phyloP scores from a whole-genome alignment of 30 jellyfish, hydroid and myxozoan genomes.

The Hydractinia symbiolongicarpus region DNA sequence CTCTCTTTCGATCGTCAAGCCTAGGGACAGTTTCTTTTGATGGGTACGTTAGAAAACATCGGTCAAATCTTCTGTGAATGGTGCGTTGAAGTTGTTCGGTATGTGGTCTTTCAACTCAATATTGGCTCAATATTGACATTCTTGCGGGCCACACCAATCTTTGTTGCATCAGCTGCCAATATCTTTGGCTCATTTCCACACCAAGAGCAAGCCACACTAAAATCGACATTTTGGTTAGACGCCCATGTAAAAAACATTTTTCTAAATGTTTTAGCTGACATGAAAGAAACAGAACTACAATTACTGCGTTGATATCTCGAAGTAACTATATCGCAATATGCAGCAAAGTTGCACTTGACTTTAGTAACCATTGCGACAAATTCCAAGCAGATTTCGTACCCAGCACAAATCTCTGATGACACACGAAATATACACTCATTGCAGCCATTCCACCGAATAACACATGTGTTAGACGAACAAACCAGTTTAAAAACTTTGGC shows the following conservation, averaged over 20 bases:
- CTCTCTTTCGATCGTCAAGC: not conserved
- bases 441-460: not conserved
- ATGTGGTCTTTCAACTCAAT: not conserved
- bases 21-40: not conserved
- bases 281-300: too few species aligned
- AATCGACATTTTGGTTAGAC: not conserved
- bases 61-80: not conserved
- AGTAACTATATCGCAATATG: not conserved
- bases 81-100: not conserved
- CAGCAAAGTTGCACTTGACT: not conserved
- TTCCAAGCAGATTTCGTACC: not conserved
- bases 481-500: not conserved
- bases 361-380: not conserved
- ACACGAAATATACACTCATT: not conserved
- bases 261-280: conserved; percentile 14
- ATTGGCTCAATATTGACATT: not conserved
- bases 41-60: not conserved
- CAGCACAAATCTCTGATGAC: not conserved
- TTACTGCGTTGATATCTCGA: not conserved
- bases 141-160: not conserved
- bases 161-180: not conserved
- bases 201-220: not conserved
- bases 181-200: not conserved
- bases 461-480: not conserved
- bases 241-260: not conserved